phyloP scores from a whole-genome alignment of 2,888 invertebrate genomes.

The Zeuzera pyrina region DNA sequence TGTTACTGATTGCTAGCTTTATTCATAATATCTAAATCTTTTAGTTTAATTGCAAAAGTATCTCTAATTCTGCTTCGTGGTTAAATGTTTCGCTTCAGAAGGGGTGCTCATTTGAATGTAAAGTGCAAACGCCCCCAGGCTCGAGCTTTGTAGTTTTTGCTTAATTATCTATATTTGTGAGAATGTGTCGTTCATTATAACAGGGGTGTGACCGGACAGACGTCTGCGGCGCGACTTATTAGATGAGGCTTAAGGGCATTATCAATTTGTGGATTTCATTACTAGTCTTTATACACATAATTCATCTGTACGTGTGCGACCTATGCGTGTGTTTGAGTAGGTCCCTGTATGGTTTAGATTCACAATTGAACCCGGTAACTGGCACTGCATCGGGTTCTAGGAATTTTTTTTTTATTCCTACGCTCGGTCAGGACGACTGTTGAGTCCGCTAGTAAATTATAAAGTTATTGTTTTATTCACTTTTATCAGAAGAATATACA shows the following conservation, averaged over 20 bases:
- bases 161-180: constrained; percentile 56
- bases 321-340: too few species aligned
- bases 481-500: too few species aligned
- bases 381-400: too few species aligned
- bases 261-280: constrained; percentile 13
- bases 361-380: too few species aligned
- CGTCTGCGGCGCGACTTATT: constrained; percentile 35
- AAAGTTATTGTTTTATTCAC: too few species aligned
- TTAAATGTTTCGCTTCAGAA: constrained; percentile 34
- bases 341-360: too few species aligned
- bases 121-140: constrained; percentile 44
- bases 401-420: too few species aligned
- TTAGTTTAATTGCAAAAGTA: not conserved
- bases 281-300: not conserved
- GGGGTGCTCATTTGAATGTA: constrained; percentile 63
- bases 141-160: constrained; percentile 61
- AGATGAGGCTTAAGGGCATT: constrained; percentile 63
- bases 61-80: constrained; percentile 21
- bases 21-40: not conserved
- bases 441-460: too few species aligned
- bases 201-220: constrained; percentile 34
- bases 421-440: too few species aligned
- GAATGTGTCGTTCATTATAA: constrained; percentile 47
- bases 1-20: not conserved
- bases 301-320: too few species aligned